phyloP scores from a whole-genome alignment of 2,113 vertebrate species.

The Aramus guarauna region DNA sequence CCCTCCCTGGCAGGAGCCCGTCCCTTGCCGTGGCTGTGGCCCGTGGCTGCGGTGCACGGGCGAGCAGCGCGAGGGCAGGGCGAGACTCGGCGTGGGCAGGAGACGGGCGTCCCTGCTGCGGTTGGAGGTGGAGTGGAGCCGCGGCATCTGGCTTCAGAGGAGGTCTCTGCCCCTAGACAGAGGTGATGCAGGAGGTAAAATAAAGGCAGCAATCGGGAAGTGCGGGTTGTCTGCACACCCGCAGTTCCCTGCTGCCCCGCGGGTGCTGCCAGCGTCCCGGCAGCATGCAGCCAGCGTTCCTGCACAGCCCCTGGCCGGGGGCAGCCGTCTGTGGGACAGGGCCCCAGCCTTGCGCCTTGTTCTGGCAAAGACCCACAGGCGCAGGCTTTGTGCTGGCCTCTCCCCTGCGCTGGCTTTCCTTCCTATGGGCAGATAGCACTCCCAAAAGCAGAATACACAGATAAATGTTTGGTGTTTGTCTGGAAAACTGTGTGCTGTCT shows the following conservation, averaged over 20 bases:
- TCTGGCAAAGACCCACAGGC: not conserved
- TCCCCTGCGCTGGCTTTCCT: fast-evolving
- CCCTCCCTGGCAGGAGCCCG: not conserved
- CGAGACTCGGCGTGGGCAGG: not conserved
- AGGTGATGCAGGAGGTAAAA: not conserved
- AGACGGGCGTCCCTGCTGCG: not conserved
- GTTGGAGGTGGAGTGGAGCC: not conserved
- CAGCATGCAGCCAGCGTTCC: not conserved
- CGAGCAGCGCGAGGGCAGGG: not conserved
- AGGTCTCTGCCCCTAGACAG: not conserved
- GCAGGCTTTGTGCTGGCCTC: not conserved
- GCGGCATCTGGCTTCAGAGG: not conserved
- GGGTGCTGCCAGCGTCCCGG: not conserved
- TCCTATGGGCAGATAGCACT: not conserved
- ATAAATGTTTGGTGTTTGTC: not conserved
- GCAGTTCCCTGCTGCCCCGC: fast-evolving
- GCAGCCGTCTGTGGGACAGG: fast-evolving
- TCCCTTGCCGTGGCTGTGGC: not conserved
- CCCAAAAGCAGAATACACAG: not conserved
- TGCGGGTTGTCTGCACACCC: fast-evolving
- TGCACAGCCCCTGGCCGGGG: not conserved
- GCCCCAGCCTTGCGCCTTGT: not conserved
- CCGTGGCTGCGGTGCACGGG: not conserved
- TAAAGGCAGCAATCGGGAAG: not conserved
- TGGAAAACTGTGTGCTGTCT: not conserved